A percentile compares a stretch with the other conserved stretches of the same genome.
Conservation (phyloP, 2,888 invertebrate species). For the Oxytorus armatus region DNA sequence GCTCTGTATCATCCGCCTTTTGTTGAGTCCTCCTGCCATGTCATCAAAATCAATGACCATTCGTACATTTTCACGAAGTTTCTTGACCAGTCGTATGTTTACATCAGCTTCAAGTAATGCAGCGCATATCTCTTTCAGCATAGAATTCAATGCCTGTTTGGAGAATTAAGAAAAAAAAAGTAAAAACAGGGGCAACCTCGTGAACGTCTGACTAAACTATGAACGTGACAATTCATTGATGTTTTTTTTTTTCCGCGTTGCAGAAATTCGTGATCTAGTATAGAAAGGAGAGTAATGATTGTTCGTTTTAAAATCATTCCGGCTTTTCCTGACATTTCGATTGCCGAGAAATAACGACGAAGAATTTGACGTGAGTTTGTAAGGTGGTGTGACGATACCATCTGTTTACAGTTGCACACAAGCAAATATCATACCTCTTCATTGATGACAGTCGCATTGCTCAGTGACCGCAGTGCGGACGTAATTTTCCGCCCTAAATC, state of each 20-base stretch:
- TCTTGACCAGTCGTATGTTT: conserved; percentile 86
- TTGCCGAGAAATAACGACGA: neutral
- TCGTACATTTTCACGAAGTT: conserved; percentile 93
- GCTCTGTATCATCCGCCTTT: conserved; percentile 99
- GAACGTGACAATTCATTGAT: conserved; percentile 13
- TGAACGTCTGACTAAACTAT: too few relatives aligned
- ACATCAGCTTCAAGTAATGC: conserved; percentile 97
- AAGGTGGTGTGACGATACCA: conserved; percentile 67
- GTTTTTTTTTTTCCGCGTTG: too few relatives aligned
- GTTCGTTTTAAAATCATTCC: too few relatives aligned
- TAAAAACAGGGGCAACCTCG: neutral
- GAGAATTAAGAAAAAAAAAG: conserved; percentile 30
- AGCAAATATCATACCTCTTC: conserved; percentile 91
- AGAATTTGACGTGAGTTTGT: conserved; percentile 20
- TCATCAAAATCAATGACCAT: conserved; percentile 99
- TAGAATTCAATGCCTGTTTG: conserved; percentile 96
- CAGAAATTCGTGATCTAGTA: too few relatives aligned
- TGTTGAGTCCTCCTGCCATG: conserved; percentile 99
- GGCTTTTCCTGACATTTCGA: too few relatives aligned
- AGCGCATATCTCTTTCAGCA: conserved; percentile 99
- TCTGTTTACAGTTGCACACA: conserved; percentile 75
- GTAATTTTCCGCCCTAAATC: conserved; percentile 99
- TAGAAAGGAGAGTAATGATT: too few relatives aligned
- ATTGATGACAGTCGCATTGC: conserved; percentile 99
- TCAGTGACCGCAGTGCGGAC: conserved; percentile 97